Evolutionary conservation across 2,113 vertebrate species (phyloP).

Genomic region (Ascaphus truei): DNA sequence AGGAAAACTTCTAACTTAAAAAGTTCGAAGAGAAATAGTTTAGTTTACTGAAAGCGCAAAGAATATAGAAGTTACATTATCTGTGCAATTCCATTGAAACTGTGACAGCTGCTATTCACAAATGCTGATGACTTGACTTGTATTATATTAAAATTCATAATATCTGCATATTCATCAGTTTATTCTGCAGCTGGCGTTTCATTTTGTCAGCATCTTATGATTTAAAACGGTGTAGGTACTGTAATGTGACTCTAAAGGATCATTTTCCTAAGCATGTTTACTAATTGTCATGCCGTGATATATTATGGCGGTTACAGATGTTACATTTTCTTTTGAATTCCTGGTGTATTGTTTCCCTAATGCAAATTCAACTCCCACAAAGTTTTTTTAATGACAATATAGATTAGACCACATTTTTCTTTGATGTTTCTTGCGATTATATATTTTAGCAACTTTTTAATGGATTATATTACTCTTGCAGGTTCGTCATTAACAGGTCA

Average conservation of each 20-base stretch:
- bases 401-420: too few relatives aligned
- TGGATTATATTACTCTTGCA: too few relatives aligned
- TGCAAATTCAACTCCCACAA: neutral
- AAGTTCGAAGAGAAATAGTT: slow-evolving; percentile 40
- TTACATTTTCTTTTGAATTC: neutral
- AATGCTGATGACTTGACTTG: slow-evolving; percentile 70
- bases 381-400: neutral
- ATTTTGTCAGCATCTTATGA: slow-evolving; percentile 74
- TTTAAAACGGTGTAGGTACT: slow-evolving; percentile 51
- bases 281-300: slow-evolving; percentile 53
- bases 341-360: slow-evolving; percentile 1
- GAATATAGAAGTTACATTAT: slow-evolving; percentile 64
- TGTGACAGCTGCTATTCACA: slow-evolving; percentile 71
- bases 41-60: slow-evolving; percentile 54
- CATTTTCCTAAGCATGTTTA: slow-evolving; percentile 53
- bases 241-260: slow-evolving; percentile 55
- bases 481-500: too few relatives aligned
- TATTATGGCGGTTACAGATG: slow-evolving; percentile 50
- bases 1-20: too few relatives aligned
- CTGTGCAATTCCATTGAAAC: slow-evolving; percentile 57
- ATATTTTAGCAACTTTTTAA: too few relatives aligned
- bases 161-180: slow-evolving; percentile 70
- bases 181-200: slow-evolving; percentile 79
- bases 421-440: too few relatives aligned
- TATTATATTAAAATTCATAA: slow-evolving; percentile 74